Conservation (phyloP, 2,113 vertebrate species). For the Semnornis frantzii region DNA sequence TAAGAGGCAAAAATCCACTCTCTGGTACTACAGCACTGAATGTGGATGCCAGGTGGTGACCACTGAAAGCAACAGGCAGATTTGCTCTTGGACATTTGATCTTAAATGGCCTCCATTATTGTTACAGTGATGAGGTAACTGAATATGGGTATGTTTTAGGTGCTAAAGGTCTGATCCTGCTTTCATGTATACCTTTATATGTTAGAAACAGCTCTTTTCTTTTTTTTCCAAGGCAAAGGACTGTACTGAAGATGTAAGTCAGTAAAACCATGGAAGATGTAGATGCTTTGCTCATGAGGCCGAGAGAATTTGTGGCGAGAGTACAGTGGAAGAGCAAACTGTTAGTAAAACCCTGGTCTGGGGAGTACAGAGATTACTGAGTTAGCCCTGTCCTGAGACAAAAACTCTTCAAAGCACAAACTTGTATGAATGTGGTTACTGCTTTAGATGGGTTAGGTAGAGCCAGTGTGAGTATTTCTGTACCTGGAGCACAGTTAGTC, state of each 20-base stretch:
- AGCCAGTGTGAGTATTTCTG: background rate
- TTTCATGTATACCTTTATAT: background rate
- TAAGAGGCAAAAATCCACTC: background rate
- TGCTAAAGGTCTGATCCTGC: conserved; percentile 58
- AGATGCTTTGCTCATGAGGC: background rate
- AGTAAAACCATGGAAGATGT: background rate
- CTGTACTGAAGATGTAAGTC: background rate
- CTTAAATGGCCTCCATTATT: background rate
- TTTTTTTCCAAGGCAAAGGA: background rate
- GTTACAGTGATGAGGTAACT: background rate
- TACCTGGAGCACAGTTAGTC: background rate
- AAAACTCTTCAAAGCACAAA: conserved; percentile 56
- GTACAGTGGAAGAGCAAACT: background rate
- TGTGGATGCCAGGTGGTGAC: background rate
- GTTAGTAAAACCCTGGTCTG: background rate
- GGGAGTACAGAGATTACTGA: background rate
- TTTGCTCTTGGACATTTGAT: background rate
- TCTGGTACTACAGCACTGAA: conserved; percentile 7
- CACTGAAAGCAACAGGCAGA: background rate
- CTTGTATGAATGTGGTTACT: conserved; percentile 41
- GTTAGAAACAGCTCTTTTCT: conserved; percentile 11
- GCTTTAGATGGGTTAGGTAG: background rate
- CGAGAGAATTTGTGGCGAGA: background rate
- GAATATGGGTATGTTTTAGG: conserved; percentile 28
- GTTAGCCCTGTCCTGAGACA: background rate